Evolutionary conservation across 2,888 invertebrate species (phyloP).

Genomic region (Cantharis rustica): DNA sequence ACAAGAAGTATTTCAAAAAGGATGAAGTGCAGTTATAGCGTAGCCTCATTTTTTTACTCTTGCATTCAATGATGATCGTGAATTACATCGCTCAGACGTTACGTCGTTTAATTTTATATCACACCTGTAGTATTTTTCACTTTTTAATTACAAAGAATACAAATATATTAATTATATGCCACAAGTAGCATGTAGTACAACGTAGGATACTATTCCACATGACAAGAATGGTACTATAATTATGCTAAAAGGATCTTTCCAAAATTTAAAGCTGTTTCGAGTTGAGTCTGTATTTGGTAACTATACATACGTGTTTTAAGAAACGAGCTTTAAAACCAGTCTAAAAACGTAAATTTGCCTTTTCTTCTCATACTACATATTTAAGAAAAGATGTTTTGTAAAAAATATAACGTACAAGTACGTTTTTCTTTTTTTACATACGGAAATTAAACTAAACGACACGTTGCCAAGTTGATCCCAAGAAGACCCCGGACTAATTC

Average conservation of each 20-base stretch:
- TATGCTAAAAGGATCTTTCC: background rate
- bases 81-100: background rate
- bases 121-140: background rate
- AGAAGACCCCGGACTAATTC: background rate
- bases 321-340: background rate
- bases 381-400: background rate
- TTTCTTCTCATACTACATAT: background rate
- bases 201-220: background rate
- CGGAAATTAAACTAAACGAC: too few species aligned
- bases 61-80: background rate
- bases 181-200: background rate
- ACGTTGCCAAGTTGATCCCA: too few species aligned
- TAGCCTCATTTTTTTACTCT: background rate
- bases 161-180: background rate
- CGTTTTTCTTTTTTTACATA: too few species aligned
- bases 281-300: background rate
- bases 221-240: background rate
- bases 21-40: background rate
- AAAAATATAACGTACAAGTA: background rate
- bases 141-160: background rate
- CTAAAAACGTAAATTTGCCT: background rate
- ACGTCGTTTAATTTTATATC: background rate
- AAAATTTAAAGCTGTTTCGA: background rate
- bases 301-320: background rate
- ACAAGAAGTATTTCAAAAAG: background rate